phyloP scores from a whole-genome alignment of 1,140 invertebrate genomes.

The Micrasema longulum region DNA sequence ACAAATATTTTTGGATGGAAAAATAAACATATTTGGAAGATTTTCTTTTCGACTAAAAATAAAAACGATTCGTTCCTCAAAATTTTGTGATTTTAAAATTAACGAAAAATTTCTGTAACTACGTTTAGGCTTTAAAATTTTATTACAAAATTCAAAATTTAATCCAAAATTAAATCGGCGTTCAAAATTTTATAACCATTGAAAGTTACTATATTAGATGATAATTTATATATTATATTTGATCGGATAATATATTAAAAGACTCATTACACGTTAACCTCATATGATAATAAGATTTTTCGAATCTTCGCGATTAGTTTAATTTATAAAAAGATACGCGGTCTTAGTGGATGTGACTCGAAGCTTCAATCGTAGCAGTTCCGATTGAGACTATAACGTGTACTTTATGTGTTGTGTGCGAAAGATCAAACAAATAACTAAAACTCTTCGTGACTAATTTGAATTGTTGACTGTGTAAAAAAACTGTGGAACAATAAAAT shows the following conservation, averaged over 20 bases:
- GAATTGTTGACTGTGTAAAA: no score
- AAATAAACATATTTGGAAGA: slow-evolving; percentile 36
- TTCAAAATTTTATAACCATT: slow-evolving; percentile 44
- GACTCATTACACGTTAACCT: slow-evolving; percentile 28
- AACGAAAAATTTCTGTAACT: slow-evolving; percentile 53
- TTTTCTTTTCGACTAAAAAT: slow-evolving; percentile 44
- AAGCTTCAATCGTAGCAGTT: neutral
- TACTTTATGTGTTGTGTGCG: no score
- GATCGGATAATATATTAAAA: slow-evolving; percentile 23
- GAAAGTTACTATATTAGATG: slow-evolving; percentile 37
- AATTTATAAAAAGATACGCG: slow-evolving; percentile 7
- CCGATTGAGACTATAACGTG: no score
- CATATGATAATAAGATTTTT: slow-evolving; percentile 38
- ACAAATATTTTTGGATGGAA: slow-evolving; percentile 39
- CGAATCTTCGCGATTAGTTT: neutral
- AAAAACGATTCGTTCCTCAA: slow-evolving; percentile 55
- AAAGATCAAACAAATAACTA: no score
- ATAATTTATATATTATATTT: slow-evolving; percentile 43
- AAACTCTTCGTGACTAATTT: no score
- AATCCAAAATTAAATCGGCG: slow-evolving; percentile 44
- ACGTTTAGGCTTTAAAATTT: slow-evolving; percentile 52
- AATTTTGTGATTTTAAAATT: slow-evolving; percentile 56
- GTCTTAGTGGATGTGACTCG: slow-evolving; percentile 4
- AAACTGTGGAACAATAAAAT: no score
- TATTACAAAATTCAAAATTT: slow-evolving; percentile 48